A percentile compares a stretch with the other conserved stretches of the same genome.
Evolutionary conservation across 2,797 vertebrate species (phyloP).

Genomic region (Melanotaenia trifasciata): DNA sequence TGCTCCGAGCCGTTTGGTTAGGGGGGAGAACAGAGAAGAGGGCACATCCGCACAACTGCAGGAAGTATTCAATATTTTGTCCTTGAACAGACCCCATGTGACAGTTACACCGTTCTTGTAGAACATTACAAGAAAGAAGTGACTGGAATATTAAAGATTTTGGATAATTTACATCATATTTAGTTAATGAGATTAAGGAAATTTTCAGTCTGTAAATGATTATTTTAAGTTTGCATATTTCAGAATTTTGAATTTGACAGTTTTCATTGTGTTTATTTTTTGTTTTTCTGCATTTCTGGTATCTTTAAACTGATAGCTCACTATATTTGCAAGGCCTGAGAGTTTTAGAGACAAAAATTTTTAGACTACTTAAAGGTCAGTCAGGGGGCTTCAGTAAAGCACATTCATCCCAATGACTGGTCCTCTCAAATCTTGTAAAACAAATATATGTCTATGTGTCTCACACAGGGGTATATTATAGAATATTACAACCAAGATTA

Average conservation of each 20-base stretch:
- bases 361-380: neutral
- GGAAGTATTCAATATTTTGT: slow-evolving; percentile 73
- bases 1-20: slow-evolving; percentile 82
- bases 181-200: slow-evolving; percentile 26
- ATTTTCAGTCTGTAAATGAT: slow-evolving; percentile 40
- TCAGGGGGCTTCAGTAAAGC: neutral
- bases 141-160: slow-evolving; percentile 57
- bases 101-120: slow-evolving; percentile 59
- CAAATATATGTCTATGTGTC: slow-evolving; percentile 13
- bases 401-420: neutral
- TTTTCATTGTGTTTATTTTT: neutral
- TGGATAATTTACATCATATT: slow-evolving; percentile 52
- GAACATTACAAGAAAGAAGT: slow-evolving; percentile 54
- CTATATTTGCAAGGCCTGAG: neutral
- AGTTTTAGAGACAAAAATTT: neutral
- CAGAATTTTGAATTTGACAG: neutral
- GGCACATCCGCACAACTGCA: slow-evolving; percentile 60
- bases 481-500: slow-evolving; percentile 61
- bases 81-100: slow-evolving; percentile 77
- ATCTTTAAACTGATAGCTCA: neutral
- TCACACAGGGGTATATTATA: slow-evolving; percentile 39
- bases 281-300: neutral
- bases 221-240: slow-evolving; percentile 43
- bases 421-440: neutral
- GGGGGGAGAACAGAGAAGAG: slow-evolving; percentile 71